A percentile compares a stretch with the other conserved stretches of the same genome.
Conservation (phyloP, 2,797 vertebrate genomes). For the Coluber constrictor region DNA sequence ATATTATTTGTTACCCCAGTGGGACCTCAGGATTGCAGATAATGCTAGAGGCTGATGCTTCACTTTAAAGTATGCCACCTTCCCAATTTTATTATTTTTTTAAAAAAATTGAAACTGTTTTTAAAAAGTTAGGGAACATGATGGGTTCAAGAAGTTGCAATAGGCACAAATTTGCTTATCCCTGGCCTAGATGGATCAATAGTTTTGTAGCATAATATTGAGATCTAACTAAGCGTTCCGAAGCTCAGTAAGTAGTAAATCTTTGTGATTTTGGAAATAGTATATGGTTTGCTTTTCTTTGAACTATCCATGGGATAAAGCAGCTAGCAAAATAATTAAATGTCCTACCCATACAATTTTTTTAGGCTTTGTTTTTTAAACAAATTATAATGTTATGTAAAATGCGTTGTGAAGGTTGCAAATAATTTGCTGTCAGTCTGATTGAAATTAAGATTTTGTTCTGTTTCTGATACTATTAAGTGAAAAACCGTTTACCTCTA, state of each 20-base stretch:
- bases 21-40: background rate
- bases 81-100: background rate
- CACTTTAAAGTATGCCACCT: background rate
- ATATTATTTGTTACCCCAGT: background rate
- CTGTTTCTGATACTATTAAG: background rate
- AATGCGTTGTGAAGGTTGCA: conserved; percentile 12
- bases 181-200: conserved; percentile 6
- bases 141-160: background rate
- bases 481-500: conserved; percentile 10
- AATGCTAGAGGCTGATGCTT: background rate
- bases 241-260: conserved; percentile 49
- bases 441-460: background rate
- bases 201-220: conserved; percentile 59
- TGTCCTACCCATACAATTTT: conserved; percentile 9
- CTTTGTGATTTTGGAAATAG: conserved; percentile 19
- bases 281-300: conserved; percentile 20
- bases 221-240: background rate
- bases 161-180: background rate
- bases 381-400: background rate
- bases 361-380: conserved; percentile 25
- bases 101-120: background rate
- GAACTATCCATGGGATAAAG: conserved; percentile 6
- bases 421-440: background rate
- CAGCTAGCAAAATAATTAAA: background rate
- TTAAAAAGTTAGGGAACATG: background rate